A percentile compares a stretch with the other conserved stretches of the same genome.
These are phyloP conservation scores for Oenanthe melanoleuca DNA, from an alignment of 2,113 vertebrate species.

Conservation along the genomic window DNA sequence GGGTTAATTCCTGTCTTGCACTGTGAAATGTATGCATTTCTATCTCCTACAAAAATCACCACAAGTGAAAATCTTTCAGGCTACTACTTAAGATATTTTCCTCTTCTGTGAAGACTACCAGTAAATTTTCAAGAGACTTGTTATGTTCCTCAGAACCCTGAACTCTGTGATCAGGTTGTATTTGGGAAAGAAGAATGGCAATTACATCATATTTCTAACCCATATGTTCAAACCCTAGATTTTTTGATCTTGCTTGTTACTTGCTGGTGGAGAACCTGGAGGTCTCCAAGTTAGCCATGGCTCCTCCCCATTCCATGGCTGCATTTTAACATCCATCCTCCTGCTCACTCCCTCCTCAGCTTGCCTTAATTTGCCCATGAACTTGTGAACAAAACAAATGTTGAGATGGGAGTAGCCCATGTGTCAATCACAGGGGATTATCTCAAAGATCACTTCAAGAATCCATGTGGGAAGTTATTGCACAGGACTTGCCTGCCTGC, in stretches of 20 bases:
- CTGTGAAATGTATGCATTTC: background rate
- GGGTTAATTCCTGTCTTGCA: background rate
- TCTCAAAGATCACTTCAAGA: background rate
- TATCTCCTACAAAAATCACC: background rate
- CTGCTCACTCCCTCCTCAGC: background rate
- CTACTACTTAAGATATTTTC: background rate
- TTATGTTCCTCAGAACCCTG: background rate
- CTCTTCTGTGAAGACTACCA: background rate
- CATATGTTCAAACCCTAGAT: background rate
- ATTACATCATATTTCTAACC: background rate
- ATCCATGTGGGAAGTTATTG: background rate
- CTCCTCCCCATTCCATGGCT: accelerated
- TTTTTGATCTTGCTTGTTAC: background rate
- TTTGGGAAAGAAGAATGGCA: background rate
- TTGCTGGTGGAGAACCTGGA: background rate
- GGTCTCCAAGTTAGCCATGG: background rate
- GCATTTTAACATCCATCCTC: background rate
- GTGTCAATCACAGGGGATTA: background rate
- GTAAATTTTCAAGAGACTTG: background rate
- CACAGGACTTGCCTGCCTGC: background rate
- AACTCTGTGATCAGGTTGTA: background rate
- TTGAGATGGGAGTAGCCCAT: background rate
- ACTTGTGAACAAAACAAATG: background rate
- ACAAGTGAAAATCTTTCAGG: background rate
- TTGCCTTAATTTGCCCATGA: background rate